A percentile compares a stretch with the other conserved stretches of the same genome.
phyloP scores from a whole-genome alignment of 1,140 invertebrate species.

The Metaphire vulgaris region DNA sequence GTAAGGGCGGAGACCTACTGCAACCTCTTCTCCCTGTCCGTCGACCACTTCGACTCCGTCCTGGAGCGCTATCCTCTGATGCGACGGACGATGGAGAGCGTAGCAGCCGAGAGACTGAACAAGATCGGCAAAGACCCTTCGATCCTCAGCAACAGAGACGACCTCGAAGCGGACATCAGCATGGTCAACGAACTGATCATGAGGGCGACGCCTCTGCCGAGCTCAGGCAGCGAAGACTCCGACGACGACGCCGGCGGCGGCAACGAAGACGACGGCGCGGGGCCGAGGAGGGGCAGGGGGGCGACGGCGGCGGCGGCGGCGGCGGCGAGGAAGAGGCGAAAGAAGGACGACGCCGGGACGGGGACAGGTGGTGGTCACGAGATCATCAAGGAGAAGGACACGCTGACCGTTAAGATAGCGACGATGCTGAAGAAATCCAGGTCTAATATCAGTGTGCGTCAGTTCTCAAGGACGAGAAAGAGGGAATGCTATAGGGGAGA shows the following conservation, averaged over 20 bases:
- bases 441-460: constrained; percentile 18
- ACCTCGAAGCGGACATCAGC: constrained; percentile 50
- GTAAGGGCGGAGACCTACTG: constrained; percentile 97
- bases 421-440: constrained; percentile 18
- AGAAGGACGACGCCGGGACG: constrained; percentile 7
- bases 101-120: constrained; percentile 93
- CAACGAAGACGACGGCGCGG: not conserved
- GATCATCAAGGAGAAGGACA: constrained; percentile 14
- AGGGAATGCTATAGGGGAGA: not conserved
- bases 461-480: constrained; percentile 16
- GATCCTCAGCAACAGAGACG: constrained; percentile 79
- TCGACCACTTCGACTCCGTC: constrained; percentile 94
- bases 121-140: constrained; percentile 98
- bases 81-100: constrained; percentile 96
- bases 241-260: constrained; percentile 6
- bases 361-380: constrained; percentile 2
- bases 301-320: too few relatives aligned
- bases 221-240: constrained; percentile 19
- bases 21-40: constrained; percentile 94
- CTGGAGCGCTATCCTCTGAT: constrained; percentile 96
- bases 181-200: constrained; percentile 45
- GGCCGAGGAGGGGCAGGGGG: not conserved
- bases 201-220: constrained; percentile 19
- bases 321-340: constrained; percentile 15
- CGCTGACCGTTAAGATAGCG: constrained; percentile 17